These are phyloP conservation scores for Tenualosa thibaudeaui DNA, from an alignment of 2,797 vertebrate species.

Conservation along the genomic window DNA sequence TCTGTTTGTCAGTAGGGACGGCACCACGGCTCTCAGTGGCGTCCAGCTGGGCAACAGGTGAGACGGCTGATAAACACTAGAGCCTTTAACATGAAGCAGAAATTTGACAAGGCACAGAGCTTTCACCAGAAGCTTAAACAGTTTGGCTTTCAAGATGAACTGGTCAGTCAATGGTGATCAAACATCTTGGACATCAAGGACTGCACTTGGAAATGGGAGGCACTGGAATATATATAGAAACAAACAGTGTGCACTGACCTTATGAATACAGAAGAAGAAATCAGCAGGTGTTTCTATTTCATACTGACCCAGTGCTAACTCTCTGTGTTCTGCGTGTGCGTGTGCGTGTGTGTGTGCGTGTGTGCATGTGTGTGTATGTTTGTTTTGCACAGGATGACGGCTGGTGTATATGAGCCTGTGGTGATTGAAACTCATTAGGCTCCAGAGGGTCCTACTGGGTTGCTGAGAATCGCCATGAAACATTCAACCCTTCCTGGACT, in stretches of 20 bases:
- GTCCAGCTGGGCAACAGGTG: conserved; percentile 90
- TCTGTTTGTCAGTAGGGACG: conserved; percentile 91
- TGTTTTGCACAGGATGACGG: conserved; percentile 78
- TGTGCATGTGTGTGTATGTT: conserved; percentile 41
- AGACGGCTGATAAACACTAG: conserved; percentile 19
- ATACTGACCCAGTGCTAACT: too few species aligned
- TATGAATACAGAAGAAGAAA: too few species aligned
- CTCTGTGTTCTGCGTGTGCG: not conserved
- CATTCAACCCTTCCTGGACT: not conserved
- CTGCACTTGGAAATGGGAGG: too few species aligned
- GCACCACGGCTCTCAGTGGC: conserved; percentile 86
- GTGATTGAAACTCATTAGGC: conserved; percentile 91
- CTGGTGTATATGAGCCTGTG: conserved; percentile 90
- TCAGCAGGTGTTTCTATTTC: too few species aligned
- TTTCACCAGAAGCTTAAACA: too few species aligned
- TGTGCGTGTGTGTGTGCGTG: not conserved
- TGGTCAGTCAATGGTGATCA: too few species aligned
- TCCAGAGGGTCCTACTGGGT: not conserved
- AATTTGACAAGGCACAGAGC: too few species aligned
- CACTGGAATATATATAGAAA: too few species aligned
- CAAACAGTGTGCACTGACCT: too few species aligned
- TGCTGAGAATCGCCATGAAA: not conserved
- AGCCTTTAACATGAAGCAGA: too few species aligned
- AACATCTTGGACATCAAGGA: too few species aligned
- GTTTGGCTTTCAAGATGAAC: too few species aligned